Evolutionary conservation across 1,140 invertebrate genomes (phyloP), one percentile per base, ranked within the genome.

Genomic region (Drosophila dunni): DNA sequence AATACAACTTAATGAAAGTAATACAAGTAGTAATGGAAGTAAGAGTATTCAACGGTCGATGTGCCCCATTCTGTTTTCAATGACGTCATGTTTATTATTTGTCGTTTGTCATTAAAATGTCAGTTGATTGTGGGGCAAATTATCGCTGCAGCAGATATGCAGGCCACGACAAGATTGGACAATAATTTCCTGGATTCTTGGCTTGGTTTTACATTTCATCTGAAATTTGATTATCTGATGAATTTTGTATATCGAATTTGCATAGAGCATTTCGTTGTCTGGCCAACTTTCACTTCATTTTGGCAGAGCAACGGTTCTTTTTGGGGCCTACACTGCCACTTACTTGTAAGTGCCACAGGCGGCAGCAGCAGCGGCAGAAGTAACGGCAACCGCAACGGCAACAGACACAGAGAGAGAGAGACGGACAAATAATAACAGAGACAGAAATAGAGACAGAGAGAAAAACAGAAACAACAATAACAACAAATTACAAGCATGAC

Each of bases 271-370:
- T 29, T 45, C 68, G 64, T 54, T 54, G 54, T 57, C 67, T 45
- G 76, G 65, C 65, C 70, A 90, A 89, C 84, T 89, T 89, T 89
- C 84, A 89, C 84, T 89, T 70, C 70, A 88, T 88, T 88, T 88
- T 88, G 79, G 83, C 83, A 86, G 82, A 73, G 51, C 69, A 86
- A 86, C 83, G 83, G 83, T 86, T 86, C 83, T 86, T 86, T 85
- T 63, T 69, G 71, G 69, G 69, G 71, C 79, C 79, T 65, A 68
- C 36, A 15, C 36, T 29, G 46, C 36, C 34, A 56, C 53, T 56
- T 40, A 38, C 10, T 50, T 36, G 34, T 50, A 60, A 68, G 45
- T 68, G 45, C 53, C 62, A 44, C 65, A 13, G 65, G 44, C 68
- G 34, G 44, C 36, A 40, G 20, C 33, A 53, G 13, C 51, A 53